A percentile compares a stretch with the other conserved stretches of the same genome.
These are phyloP conservation scores for Hypsopygia costalis DNA, from an alignment of 2,888 invertebrate genomes.

Conservation along the genomic window DNA sequence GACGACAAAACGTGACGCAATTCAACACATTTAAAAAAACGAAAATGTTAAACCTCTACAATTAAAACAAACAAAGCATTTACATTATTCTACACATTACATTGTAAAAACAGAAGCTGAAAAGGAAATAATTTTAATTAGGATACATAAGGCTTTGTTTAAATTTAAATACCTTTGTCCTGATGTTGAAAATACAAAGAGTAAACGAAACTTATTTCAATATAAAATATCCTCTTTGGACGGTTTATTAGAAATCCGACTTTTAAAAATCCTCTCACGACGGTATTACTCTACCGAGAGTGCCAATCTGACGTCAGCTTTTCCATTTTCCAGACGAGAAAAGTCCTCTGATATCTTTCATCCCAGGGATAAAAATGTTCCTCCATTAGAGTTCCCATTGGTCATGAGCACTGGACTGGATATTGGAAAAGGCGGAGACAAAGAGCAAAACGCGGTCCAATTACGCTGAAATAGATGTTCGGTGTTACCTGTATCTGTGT, in stretches of 20 bases:
- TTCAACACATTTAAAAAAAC: too few species aligned
- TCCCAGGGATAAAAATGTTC: constrained; percentile 4
- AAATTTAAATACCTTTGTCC: too few species aligned
- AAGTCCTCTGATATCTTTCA: background rate
- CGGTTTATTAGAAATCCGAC: background rate
- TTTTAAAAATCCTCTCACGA: background rate
- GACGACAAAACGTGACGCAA: too few species aligned
- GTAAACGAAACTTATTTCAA: too few species aligned
- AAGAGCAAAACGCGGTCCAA: constrained; percentile 5
- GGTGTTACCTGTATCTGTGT: background rate
- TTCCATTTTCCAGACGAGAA: background rate
- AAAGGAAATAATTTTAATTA: background rate
- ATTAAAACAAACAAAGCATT: background rate
- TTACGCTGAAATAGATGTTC: constrained; percentile 1
- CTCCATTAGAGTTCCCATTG: constrained; percentile 4
- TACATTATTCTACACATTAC: background rate
- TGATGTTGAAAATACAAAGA: too few species aligned
- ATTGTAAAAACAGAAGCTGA: background rate
- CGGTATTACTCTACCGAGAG: background rate
- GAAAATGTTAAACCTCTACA: too few species aligned
- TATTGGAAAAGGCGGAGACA: constrained; percentile 1
- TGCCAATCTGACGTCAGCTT: background rate
- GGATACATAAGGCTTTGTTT: too few species aligned
- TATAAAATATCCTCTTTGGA: too few species aligned
- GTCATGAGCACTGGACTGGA: background rate